Conservation (phyloP, 2,797 vertebrate genomes). For the Podarcis lilfordi region DNA sequence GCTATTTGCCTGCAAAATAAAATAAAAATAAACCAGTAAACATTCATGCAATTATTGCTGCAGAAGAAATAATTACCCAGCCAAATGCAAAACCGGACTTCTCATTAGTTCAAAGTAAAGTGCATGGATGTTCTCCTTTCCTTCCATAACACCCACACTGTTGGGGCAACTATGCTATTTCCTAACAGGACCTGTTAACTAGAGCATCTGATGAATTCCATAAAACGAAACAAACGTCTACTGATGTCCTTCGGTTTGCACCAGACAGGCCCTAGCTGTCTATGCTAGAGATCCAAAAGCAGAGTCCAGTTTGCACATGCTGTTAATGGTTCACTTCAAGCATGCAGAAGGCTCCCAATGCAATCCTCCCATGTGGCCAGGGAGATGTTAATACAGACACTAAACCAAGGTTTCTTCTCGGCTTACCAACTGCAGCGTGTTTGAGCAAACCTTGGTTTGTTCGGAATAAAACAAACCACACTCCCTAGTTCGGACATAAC, state of each 20-base stretch:
- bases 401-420: not conserved
- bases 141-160: too few relatives aligned
- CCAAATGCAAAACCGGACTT: not conserved
- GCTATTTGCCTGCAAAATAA: constrained; percentile 75
- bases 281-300: not conserved
- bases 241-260: not conserved
- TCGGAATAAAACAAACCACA: not conserved
- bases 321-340: not conserved
- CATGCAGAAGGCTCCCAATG: not conserved
- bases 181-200: not conserved
- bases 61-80: not conserved
- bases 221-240: not conserved
- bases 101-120: not conserved
- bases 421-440: not conserved
- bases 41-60: not conserved
- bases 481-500: not conserved
- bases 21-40: not conserved
- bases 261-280: not conserved
- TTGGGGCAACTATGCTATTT: not conserved
- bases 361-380: not conserved
- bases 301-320: not conserved
- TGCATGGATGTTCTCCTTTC: not conserved
- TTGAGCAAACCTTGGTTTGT: not conserved
- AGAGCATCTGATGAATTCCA: not conserved
- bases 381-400: not conserved